Conservation (phyloP, 2,888 invertebrate species). For the Noctua pronuba region DNA sequence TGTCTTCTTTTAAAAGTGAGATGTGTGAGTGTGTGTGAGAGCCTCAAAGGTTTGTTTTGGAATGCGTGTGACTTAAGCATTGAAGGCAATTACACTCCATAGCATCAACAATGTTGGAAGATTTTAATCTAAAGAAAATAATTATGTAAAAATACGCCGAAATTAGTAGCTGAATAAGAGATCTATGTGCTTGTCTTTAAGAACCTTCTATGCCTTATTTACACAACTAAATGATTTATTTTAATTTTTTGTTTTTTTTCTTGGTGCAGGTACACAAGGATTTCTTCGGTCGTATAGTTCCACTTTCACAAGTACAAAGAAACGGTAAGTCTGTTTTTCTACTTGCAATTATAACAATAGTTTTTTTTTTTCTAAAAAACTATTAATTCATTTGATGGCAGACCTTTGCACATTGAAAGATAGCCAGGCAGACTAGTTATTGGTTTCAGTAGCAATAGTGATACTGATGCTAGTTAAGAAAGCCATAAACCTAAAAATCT, state of each 20-base stretch:
- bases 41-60: conserved; percentile 56
- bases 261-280: conserved; percentile 91
- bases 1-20: neutral
- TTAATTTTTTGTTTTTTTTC: neutral
- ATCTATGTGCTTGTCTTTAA: too few relatives aligned
- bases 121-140: too few relatives aligned
- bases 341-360: neutral
- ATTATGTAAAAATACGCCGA: too few relatives aligned
- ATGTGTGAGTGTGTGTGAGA: neutral
- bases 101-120: too few relatives aligned
- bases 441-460: too few relatives aligned
- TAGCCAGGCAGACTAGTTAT: neutral
- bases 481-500: too few relatives aligned
- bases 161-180: too few relatives aligned
- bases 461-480: too few relatives aligned
- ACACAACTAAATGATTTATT: too few relatives aligned
- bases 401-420: neutral
- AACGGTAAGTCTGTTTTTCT: conserved; percentile 73
- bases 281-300: conserved; percentile 91
- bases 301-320: conserved; percentile 80
- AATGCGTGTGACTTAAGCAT: too few relatives aligned
- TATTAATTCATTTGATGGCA: neutral
- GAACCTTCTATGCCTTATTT: too few relatives aligned
- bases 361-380: neutral
- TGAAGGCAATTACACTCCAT: too few relatives aligned